Base-by-base conservation (phyloP, 2,113 vertebrate species). In the Hippopotamus amphibius region DNA sequence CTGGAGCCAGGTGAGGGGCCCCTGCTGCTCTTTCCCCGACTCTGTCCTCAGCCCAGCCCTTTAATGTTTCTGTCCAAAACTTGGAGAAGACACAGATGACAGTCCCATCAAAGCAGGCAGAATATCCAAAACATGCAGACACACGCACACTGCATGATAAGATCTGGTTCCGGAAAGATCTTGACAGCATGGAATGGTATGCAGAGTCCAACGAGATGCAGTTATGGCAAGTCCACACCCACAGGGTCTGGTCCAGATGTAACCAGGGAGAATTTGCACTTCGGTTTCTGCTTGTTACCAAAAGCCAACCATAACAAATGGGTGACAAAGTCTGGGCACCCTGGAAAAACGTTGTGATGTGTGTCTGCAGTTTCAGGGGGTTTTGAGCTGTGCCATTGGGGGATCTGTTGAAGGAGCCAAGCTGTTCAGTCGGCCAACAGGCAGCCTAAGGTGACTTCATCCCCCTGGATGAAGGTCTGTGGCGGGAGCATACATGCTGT, bases 141-240 rank as follows among this genome's bases (percentile, higher is more conserved):
- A 22, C 53, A 48, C 37, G 12, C 28, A 79, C 65, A 6, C 0
- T 46, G 26, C n/a, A 22, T 37, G 7, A 9, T 79, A 72, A 88
- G 69, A 88, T 80, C 65, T 85, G 77, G 76, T 91, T 90, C 85
- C 46, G 61, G 71, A 76, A 96, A 89, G 83, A 89, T 79, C n/a
- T 48, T 30, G 63, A 81, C 8, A 48, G 69, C 28, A 30, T 2
- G 6, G 71, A 48, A 68, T 37, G 82, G 83, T 74, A 85, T 41
- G 10, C 88, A 88, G 80, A 77, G 53, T 74, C 59, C 79, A 37
- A 3, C 2, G 2, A 61, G 46, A 53, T 33, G 26, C 30, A 50
- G 2, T 66, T 48, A 41, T 26, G 87, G 41, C 57, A 26, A 57
- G 83, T n/a, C 79, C 48, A 41, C 19, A 9, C 46, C 82, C 79